Percentiles rank a stretch among this genome's conserved stretches.
Evolutionary conservation across 2,797 vertebrate species (phyloP).

Genomic region (Acrossocheilus wenchowensis): DNA sequence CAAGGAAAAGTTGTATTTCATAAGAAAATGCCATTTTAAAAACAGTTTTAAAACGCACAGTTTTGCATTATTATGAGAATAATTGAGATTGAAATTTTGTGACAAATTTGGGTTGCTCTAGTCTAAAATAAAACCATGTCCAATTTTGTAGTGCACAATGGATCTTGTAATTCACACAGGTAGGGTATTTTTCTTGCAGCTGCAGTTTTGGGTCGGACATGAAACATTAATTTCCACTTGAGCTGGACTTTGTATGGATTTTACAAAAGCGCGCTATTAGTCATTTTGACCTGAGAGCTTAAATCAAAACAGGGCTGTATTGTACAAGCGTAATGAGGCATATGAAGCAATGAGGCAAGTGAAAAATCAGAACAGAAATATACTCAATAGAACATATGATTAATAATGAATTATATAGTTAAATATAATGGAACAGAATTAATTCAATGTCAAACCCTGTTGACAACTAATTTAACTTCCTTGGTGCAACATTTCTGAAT

Average conservation of each 20-base stretch:
- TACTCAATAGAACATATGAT: neutral
- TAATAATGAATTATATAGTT: neutral
- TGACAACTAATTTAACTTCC: neutral
- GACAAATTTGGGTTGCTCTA: neutral
- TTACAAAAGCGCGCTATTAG: slow-evolving; percentile 2
- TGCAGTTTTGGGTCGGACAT: neutral
- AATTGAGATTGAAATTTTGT: slow-evolving; percentile 54
- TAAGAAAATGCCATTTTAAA: slow-evolving; percentile 53
- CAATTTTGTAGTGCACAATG: neutral
- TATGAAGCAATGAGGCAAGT: slow-evolving; percentile 7
- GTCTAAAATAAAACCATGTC: neutral
- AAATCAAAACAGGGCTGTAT: slow-evolving; percentile 31
- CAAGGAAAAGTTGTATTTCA: slow-evolving; percentile 61
- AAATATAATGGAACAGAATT: neutral
- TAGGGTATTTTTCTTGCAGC: slow-evolving; percentile 6
- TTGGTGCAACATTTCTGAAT: neutral
- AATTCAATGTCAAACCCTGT: too few species aligned
- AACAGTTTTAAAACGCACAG: slow-evolving; percentile 56
- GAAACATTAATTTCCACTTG: slow-evolving; percentile 6
- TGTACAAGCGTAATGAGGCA: slow-evolving; percentile 21
- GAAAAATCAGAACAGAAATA: slow-evolving; percentile 13
- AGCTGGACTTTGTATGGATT: slow-evolving; percentile 8
- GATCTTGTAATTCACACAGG: neutral
- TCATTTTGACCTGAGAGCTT: slow-evolving; percentile 18
- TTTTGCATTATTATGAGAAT: slow-evolving; percentile 41